A percentile compares a stretch with the other conserved stretches of the same genome.
These are phyloP conservation scores for Oryctolagus cuniculus DNA, from an alignment of 2,113 vertebrate species.

Conservation along the genomic window DNA sequence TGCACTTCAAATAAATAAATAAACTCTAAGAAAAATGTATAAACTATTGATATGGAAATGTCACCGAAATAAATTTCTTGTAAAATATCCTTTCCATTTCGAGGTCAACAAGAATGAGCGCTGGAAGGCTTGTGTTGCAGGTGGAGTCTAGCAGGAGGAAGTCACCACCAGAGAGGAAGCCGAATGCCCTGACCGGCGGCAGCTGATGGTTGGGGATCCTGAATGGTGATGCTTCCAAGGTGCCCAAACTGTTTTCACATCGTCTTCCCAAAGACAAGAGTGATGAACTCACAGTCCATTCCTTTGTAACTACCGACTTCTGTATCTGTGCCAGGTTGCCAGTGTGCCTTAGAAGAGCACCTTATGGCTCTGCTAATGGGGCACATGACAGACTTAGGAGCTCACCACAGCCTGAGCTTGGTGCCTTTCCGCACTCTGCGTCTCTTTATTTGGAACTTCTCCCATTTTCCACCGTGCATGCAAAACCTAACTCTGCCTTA, in stretches of 20 bases:
- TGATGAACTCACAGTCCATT: background rate
- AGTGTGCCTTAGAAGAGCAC: background rate
- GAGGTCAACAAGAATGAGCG: background rate
- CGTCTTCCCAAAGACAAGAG: background rate
- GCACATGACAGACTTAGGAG: background rate
- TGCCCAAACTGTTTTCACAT: background rate
- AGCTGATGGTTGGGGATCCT: background rate
- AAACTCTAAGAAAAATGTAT: background rate
- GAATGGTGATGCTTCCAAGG: background rate
- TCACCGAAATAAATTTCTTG: constrained; percentile 6
- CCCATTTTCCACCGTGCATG: constrained; percentile 18
- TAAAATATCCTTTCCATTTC: background rate
- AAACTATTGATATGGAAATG: background rate
- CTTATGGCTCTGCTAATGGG: background rate
- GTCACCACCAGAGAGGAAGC: background rate
- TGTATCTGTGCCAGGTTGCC: background rate
- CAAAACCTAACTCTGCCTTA: background rate
- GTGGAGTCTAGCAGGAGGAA: background rate
- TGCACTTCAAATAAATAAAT: too few relatives aligned
- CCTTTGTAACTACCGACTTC: background rate
- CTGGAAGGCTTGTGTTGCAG: background rate
- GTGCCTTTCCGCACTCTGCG: background rate
- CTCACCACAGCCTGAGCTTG: background rate
- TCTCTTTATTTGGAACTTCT: constrained; percentile 35
- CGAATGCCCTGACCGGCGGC: background rate